phyloP scores from a whole-genome alignment of 2,888 invertebrate species.

The Hirtodrosophila histrioides region DNA sequence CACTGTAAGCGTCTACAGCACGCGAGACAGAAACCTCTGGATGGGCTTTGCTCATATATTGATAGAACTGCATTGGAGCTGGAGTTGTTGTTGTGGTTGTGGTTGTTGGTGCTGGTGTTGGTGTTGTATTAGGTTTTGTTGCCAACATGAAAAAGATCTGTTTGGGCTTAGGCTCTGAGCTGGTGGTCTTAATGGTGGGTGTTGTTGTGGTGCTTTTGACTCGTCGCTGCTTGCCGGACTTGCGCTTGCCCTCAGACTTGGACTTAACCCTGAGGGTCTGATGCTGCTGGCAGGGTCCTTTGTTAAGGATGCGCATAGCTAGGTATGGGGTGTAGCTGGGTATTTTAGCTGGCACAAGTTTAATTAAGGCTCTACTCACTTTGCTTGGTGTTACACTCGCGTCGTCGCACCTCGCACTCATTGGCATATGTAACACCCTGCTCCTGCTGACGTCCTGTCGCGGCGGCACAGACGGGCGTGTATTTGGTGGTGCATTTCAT shows the following conservation, averaged over 20 bases:
- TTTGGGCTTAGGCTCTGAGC: conserved; percentile 1
- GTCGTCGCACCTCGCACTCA: conserved; percentile 55
- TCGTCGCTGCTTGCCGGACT: conserved; percentile 19
- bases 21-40: conserved; percentile 51
- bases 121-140: not conserved
- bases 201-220: not conserved
- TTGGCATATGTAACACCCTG: conserved; percentile 50
- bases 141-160: not conserved
- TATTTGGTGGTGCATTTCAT: conserved; percentile 42
- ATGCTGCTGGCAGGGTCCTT: conserved; percentile 39
- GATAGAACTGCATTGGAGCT: conserved; percentile 42
- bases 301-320: conserved; percentile 48
- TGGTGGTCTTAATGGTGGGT: not conserved
- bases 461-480: conserved; percentile 52
- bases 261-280: not conserved
- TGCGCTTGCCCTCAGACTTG: conserved; percentile 13
- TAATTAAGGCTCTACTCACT: conserved; percentile 24
- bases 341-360: no score
- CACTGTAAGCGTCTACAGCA: conserved; percentile 51
- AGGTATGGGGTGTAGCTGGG: not conserved
- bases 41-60: conserved; percentile 8
- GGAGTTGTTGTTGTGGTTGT: conserved; percentile 12
- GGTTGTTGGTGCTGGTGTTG: conserved; percentile 2
- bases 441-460: not conserved
- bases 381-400: conserved; percentile 52